These are phyloP conservation scores for Perizoma affinitatum DNA, from an alignment of 2,888 invertebrate species.

Conservation along the genomic window DNA sequence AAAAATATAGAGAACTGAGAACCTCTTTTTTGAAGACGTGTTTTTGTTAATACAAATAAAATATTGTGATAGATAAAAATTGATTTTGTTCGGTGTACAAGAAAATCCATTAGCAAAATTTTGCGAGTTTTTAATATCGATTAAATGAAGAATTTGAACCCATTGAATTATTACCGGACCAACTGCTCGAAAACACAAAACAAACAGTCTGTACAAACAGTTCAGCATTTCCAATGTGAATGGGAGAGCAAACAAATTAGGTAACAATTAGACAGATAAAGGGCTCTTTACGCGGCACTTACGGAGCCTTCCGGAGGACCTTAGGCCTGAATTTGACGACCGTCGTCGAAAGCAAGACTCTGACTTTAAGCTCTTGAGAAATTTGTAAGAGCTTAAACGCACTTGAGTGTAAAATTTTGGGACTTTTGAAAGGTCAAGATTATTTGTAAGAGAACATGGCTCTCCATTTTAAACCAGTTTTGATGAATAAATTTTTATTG, in stretches of 20 bases:
- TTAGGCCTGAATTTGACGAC: constrained; percentile 23
- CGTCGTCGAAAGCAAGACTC: constrained; percentile 22
- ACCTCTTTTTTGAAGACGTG: no score
- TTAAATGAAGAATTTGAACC: constrained; percentile 3
- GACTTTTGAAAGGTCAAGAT: constrained; percentile 14
- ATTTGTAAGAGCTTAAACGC: constrained; percentile 12
- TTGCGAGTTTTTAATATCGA: background rate
- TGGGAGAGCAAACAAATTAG: constrained; percentile 38
- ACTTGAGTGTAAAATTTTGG: constrained; percentile 21
- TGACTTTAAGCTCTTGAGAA: constrained; percentile 28
- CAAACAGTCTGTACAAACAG: constrained; percentile 25
- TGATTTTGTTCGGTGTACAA: no score
- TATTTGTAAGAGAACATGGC: background rate
- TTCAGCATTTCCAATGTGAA: constrained; percentile 33
- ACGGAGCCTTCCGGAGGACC: constrained; percentile 7
- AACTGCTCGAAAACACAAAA: constrained; percentile 10
- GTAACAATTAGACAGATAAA: constrained; percentile 39
- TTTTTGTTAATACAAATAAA: no score
- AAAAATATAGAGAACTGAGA: no score
- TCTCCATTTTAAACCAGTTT: no score
- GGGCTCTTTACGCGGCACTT: constrained; percentile 33
- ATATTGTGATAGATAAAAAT: no score
- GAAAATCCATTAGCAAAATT: no score
- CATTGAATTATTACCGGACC: constrained; percentile 6
- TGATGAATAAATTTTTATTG: no score